These are phyloP conservation scores for Taphrorychus bicolor DNA, from an alignment of 2,888 invertebrate species.

Conservation along the genomic window DNA sequence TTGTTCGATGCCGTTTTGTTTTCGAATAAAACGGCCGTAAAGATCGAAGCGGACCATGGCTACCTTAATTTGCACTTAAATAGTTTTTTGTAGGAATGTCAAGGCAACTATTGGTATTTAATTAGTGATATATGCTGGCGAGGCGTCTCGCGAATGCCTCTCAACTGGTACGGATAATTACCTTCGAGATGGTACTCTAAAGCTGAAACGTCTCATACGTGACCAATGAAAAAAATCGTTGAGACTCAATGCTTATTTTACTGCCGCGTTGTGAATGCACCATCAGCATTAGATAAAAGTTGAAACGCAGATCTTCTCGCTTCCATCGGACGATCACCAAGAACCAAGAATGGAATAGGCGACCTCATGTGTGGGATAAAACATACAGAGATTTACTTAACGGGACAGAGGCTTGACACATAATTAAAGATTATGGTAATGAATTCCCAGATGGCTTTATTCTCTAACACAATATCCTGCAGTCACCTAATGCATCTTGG, in stretches of 20 bases:
- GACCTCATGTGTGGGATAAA: slow-evolving; percentile 8
- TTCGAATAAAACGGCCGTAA: slow-evolving; percentile 29
- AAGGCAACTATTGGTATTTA: slow-evolving; percentile 35
- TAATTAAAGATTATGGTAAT: slow-evolving; percentile 6
- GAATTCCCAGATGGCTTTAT: background rate
- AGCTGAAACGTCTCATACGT: background rate
- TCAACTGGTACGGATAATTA: slow-evolving; percentile 29
- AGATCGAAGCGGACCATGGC: slow-evolving; percentile 27
- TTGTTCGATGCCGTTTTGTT: slow-evolving; percentile 31
- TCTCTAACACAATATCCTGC: too few relatives aligned
- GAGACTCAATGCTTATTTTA: background rate
- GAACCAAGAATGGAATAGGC: too few relatives aligned
- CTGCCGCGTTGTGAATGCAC: background rate
- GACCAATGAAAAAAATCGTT: slow-evolving; percentile 1
- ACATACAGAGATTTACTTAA: slow-evolving; percentile 7
- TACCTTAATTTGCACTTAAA: slow-evolving; percentile 40
- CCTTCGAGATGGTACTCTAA: slow-evolving; percentile 6
- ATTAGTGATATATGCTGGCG: slow-evolving; percentile 40
- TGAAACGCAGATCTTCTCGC: background rate
- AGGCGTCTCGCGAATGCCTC: slow-evolving; percentile 17
- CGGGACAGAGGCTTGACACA: slow-evolving; percentile 6
- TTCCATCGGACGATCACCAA: too few relatives aligned
- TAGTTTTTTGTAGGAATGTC: slow-evolving; percentile 35
- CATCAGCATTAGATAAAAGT: background rate
- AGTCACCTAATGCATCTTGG: too few relatives aligned